Percentiles rank a stretch among this genome's conserved stretches.
Conservation (phyloP, 2,888 invertebrate genomes). For the Euproctis similis region DNA sequence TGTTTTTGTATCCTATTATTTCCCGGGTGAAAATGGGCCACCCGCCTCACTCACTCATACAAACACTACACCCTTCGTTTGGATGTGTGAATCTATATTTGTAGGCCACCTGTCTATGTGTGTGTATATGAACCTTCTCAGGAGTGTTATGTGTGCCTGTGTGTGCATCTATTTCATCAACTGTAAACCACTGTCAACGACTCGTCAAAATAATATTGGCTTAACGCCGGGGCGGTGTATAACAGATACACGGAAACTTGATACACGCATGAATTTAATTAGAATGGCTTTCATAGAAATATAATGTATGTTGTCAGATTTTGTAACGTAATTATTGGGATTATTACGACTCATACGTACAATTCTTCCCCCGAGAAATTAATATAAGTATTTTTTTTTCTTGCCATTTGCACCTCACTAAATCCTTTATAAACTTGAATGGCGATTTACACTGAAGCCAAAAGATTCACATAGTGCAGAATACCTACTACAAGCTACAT, state of each 20-base stretch:
- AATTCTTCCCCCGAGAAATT: no score
- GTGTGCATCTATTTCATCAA: conserved; percentile 65
- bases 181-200: conserved; percentile 73
- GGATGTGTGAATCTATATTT: conserved; percentile 37
- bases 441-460: no score
- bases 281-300: conserved; percentile 34
- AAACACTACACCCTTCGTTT: conserved; percentile 44
- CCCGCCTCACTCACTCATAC: conserved; percentile 57
- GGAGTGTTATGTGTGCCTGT: conserved; percentile 26
- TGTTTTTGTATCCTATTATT: conserved; percentile 76
- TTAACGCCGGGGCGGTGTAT: conserved; percentile 55
- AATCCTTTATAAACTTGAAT: no score
- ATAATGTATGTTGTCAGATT: conserved; percentile 29
- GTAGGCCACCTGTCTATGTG: conserved; percentile 34
- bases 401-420: neutral
- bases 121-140: conserved; percentile 39
- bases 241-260: conserved; percentile 54
- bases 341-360: no score
- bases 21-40: conserved; percentile 74
- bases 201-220: conserved; percentile 74
- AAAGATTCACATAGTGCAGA: no score
- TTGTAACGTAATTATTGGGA: conserved; percentile 17
- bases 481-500: no score
- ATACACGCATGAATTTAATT: conserved; percentile 61
- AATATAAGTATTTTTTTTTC: neutral